Evolutionary conservation across 2,113 vertebrate genomes (phyloP), one percentile per base, ranked within the genome.

Genomic region (Promerops cafer): DNA sequence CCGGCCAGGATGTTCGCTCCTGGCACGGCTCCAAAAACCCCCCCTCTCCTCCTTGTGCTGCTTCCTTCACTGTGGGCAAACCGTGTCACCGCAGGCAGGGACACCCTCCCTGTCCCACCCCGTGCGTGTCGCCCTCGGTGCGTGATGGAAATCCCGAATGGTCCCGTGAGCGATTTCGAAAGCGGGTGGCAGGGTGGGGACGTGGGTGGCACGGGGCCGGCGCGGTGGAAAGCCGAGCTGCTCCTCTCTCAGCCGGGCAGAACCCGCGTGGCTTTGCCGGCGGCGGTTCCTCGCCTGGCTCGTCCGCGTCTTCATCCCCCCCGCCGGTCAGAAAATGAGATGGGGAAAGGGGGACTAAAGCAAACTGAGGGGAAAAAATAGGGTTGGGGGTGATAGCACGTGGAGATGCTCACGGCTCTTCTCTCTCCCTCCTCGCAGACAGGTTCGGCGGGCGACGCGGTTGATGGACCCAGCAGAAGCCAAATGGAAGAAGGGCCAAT

Each of bases 401-500:
- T 28, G 76, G 31, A 20, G 49, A 16, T 56, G 30, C 52, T 93
- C 24, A 91, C 1, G 0, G 28, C 50, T 80, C 16, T 72, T 33
- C 19, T 70, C 50, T 78, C 27, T 91, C 53, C 96, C 63, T 94
- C 77, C 91, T 81, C 30, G 7, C 98, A 99, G 99, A 98, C 98
- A 98, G 98, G 99, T 98, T 98, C 96, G 92, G 98, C 98, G 98
- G 98, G 98, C 97, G 89, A 97, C 98, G 95, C 91, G 72, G 98
- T 99, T 98, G 99, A 99, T 99, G 99, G 99, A 99, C 99, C 98
- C 98, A 98, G 98, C 98, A 98, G 98, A 98, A 98, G 98, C 98
- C 99, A 98, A 98, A 99, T 99, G 99, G 99, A 99, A 99, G 98
- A 98, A 98, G 99, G 99, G 98, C 98, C 98, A 98, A 98, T 99